These are phyloP conservation scores for Gymnodraco acuticeps DNA, from an alignment of 2,797 vertebrate genomes.

Conservation along the genomic window DNA sequence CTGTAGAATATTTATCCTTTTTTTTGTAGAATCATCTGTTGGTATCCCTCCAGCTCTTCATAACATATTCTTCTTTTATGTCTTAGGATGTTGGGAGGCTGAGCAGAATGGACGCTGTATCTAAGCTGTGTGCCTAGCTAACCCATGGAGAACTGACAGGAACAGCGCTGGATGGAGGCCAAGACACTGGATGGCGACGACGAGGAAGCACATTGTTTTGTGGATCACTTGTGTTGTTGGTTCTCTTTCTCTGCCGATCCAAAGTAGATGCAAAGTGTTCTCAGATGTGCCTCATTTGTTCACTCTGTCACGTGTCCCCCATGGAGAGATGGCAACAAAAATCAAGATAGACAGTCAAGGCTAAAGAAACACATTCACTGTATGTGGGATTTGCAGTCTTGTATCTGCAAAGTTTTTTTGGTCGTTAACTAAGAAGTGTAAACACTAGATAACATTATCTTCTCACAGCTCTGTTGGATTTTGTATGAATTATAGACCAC, in stretches of 20 bases:
- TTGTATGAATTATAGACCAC: constrained; percentile 60
- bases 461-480: constrained; percentile 59
- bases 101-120: constrained; percentile 73
- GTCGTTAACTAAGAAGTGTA: constrained; percentile 34
- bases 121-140: constrained; percentile 71
- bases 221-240: constrained; percentile 70
- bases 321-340: constrained; percentile 79
- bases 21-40: constrained; percentile 37
- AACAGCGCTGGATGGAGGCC: constrained; percentile 76
- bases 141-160: constrained; percentile 75
- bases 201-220: constrained; percentile 72
- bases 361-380: constrained; percentile 63
- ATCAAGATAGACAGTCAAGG: constrained; percentile 77
- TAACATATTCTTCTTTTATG: constrained; percentile 67
- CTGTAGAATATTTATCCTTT: constrained; percentile 32
- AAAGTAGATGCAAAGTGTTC: constrained; percentile 69
- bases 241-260: constrained; percentile 62
- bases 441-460: constrained; percentile 35
- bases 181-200: constrained; percentile 80
- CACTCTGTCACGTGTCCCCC: constrained; percentile 60
- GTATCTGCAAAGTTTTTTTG: constrained; percentile 50
- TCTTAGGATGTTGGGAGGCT: constrained; percentile 78
- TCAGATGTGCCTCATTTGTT: constrained; percentile 62
- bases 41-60: constrained; percentile 58
- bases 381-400: constrained; percentile 47